Evolutionary conservation across 1,140 invertebrate genomes (phyloP).

Genomic region (Trichomalopsis sarcophagae): DNA sequence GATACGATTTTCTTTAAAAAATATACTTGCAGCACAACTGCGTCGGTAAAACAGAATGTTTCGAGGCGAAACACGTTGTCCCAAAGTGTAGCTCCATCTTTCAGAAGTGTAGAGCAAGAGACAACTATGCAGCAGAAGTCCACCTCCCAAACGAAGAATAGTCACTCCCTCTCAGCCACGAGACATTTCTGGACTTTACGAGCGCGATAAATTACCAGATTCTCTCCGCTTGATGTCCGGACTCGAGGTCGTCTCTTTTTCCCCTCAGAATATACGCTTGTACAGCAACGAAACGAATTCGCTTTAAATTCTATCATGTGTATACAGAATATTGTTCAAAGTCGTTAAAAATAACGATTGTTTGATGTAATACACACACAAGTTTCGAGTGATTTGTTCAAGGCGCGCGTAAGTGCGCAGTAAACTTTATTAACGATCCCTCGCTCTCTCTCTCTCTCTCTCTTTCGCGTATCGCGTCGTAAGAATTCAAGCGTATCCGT

Average conservation of each 20-base stretch:
- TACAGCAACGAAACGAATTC: background rate
- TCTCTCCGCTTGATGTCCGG: background rate
- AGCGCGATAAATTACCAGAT: slow-evolving; percentile 9
- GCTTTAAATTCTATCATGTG: background rate
- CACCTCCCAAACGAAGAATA: background rate
- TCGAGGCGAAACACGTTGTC: background rate
- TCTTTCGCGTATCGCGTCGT: background rate
- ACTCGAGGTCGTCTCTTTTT: background rate
- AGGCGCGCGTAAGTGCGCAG: background rate
- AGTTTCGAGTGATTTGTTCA: background rate
- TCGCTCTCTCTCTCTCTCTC: too few species aligned
- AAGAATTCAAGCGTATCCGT: background rate
- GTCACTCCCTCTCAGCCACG: background rate
- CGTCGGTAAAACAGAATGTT: background rate
- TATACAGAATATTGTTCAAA: too few species aligned
- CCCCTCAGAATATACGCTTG: background rate
- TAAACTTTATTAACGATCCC: background rate
- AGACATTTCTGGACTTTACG: slow-evolving; percentile 14
- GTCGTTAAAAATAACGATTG: background rate
- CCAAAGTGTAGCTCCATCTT: background rate
- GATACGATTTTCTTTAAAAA: too few species aligned
- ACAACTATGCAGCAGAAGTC: background rate
- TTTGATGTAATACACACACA: background rate
- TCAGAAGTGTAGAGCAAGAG: background rate
- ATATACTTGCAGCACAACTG: too few species aligned